These are phyloP conservation scores for Coregonus suidteri DNA, from an alignment of 2,797 vertebrate genomes.

Conservation along the genomic window DNA sequence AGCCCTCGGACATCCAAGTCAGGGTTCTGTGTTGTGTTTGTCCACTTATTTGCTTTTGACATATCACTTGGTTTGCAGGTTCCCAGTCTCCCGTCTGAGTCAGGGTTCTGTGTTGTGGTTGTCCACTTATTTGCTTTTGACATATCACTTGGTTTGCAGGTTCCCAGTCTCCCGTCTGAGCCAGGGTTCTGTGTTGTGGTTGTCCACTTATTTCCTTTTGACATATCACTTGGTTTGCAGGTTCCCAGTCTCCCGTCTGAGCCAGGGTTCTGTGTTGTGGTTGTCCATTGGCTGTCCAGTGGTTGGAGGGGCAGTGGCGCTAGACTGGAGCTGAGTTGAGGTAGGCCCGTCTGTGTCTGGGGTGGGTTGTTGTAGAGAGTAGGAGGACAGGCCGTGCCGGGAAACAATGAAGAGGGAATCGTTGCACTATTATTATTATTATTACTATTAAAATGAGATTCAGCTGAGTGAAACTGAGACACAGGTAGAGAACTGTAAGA, in stretches of 20 bases:
- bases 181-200: background rate
- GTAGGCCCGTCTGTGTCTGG: background rate
- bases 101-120: background rate
- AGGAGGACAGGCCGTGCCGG: background rate
- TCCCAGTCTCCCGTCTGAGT: background rate
- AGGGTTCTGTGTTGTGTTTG: background rate
- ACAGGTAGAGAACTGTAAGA: background rate
- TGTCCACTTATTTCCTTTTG: background rate
- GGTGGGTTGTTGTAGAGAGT: background rate
- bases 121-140: background rate
- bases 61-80: background rate
- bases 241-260: background rate
- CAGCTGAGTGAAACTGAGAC: background rate
- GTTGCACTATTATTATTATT: background rate
- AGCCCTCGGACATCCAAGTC: background rate
- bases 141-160: background rate
- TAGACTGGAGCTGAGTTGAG: background rate
- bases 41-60: background rate
- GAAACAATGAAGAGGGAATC: background rate
- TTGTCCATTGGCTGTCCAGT: background rate
- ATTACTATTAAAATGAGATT: background rate
- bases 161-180: background rate
- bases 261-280: background rate
- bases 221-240: background rate
- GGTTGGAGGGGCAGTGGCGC: background rate